phyloP scores from a whole-genome alignment of 2,113 vertebrate species.

The Capricornis sumatraensis region DNA sequence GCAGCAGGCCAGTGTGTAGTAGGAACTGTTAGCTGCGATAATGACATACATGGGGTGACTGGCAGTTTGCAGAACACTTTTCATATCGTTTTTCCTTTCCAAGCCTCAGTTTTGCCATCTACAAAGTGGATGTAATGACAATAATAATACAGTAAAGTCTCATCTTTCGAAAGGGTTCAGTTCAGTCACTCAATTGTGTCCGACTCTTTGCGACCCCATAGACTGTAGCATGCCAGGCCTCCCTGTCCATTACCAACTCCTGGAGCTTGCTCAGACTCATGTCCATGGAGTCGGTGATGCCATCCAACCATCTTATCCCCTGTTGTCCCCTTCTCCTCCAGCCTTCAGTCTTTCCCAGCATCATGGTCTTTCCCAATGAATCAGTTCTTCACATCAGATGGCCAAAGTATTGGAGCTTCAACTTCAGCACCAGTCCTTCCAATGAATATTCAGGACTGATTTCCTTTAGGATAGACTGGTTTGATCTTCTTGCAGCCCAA shows the following conservation, averaged over 20 bases:
- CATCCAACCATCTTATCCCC: background rate
- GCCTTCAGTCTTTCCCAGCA: background rate
- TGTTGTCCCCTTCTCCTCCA: background rate
- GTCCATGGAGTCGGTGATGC: background rate
- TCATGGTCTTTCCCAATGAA: background rate
- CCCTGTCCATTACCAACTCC: background rate
- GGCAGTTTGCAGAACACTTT: background rate
- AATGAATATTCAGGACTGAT: background rate
- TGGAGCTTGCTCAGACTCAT: background rate
- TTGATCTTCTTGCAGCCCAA: background rate
- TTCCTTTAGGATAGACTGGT: background rate
- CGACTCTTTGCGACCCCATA: background rate
- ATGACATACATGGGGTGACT: background rate
- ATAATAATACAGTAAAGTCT: conserved; percentile 17
- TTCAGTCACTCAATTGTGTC: background rate
- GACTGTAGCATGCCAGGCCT: background rate
- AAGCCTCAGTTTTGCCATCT: conserved; percentile 44
- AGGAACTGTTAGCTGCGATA: background rate
- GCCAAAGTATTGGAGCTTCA: background rate
- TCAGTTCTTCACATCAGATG: background rate
- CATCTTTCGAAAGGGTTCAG: background rate
- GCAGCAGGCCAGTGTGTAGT: background rate
- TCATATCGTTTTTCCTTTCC: background rate
- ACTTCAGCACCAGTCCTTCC: background rate
- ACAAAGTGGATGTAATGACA: conserved; percentile 23